Evolutionary conservation across 2,113 vertebrate species (phyloP), one percentile per base, ranked within the genome.

Genomic region (Cyanoderma ruficeps): DNA sequence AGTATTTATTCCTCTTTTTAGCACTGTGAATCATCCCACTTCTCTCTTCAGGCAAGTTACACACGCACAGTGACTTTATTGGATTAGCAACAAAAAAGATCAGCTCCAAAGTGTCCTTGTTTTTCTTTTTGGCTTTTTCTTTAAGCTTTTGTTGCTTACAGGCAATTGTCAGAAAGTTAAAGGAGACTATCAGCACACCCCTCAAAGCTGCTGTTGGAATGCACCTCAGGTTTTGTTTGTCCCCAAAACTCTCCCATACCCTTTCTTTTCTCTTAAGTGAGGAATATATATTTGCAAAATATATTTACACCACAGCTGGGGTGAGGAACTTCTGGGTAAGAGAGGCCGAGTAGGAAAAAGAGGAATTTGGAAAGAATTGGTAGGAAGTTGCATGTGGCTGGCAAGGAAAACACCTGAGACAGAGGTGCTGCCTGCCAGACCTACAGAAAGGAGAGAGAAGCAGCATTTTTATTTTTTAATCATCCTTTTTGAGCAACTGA

Each of bases 1-100:
- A 23, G 72, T 59, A 83, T 95, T 89, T 92, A 72, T 91, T 70
- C 59, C 42, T 93, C 89, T 79, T 89, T 94, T 92, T 87, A 93
- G 68, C 50, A 74, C 76, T 52, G 21, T 90, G 83, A 97, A 92
- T 93, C 76, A 89, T 57, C 76, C 44, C 52, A 83, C 59, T 84
- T 95, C 39, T 91, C 74, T 86, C 79, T 95, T 94, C 52, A 83
- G 68, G 60, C 70, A 74, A 63, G 31, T 47, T 80, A 83, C 52
- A 92, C 33, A 63, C 55, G 47, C 30, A 52, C 33, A 22, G 41
- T 35, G 28, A 85, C 57, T 84, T 76, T 31, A 87, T 47, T 69
- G 46, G 49, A 76, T 83, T 77, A 65, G 39, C 55, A 83, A 77
- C 16, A 69, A n/a, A 57, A 79, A 46, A 67, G 17, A 86, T 67